Evolutionary conservation across 2,113 vertebrate genomes (phyloP).

Genomic region (Donacobius atricapilla): DNA sequence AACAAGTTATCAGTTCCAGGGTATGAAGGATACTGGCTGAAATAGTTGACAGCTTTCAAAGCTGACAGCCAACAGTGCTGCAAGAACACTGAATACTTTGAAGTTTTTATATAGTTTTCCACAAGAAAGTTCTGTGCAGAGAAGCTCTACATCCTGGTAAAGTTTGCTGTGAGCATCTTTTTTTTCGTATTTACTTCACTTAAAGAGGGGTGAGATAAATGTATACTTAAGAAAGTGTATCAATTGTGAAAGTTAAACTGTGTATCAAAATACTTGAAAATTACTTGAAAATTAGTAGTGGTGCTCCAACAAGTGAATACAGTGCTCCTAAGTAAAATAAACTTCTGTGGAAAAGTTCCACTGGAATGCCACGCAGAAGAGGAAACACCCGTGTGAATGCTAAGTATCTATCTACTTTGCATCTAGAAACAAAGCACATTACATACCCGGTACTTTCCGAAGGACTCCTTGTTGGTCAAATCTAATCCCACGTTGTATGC

Average conservation of each 20-base stretch:
- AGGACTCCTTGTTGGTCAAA: background rate
- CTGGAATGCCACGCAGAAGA: background rate
- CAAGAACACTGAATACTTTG: background rate
- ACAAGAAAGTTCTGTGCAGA: background rate
- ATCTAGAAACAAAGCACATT: background rate
- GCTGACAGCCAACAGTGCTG: background rate
- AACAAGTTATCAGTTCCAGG: background rate
- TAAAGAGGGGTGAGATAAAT: background rate
- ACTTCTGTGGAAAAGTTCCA: background rate
- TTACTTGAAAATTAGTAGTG: background rate
- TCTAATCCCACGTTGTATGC: background rate
- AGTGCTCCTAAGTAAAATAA: background rate
- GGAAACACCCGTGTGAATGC: background rate
- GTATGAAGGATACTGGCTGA: background rate
- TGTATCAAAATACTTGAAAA: background rate
- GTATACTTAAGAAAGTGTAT: background rate
- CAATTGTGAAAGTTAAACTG: background rate
- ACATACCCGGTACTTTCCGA: background rate
- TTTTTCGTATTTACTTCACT: background rate
- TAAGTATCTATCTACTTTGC: background rate
- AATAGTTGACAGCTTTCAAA: background rate
- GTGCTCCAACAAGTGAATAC: background rate
- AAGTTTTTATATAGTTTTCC: background rate
- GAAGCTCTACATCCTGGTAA: background rate
- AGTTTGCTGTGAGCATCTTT: background rate